Evolutionary conservation across 2,797 vertebrate genomes (phyloP), one percentile per base, ranked within the genome.

Genomic region (Lepidocolaptes lacrymiger): DNA sequence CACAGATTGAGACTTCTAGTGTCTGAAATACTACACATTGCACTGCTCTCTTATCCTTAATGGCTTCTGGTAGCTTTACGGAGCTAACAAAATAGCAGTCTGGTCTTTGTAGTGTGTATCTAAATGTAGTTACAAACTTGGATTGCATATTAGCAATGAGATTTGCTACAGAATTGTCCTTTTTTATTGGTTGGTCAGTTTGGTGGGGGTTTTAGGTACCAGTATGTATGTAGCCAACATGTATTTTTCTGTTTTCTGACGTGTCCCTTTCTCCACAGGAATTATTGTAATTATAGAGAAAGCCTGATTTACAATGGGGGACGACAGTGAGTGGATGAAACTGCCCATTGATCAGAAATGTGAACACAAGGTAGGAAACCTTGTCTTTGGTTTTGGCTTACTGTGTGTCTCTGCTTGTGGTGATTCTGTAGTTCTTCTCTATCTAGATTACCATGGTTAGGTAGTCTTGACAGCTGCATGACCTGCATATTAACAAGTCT

Each of bases 281-380:
- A 89, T 91, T 96, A 63, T 75, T 89, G 67, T 94, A 91, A 94
- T 91, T 92, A 30, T 51, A 94, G 67, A 85, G 72, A 89, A 87
- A 97, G 86, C 66, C 80, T 97, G 93, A 97, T 96, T 96, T 97
- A 98, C 95, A 96, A 99, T 99, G 99, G 99, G 98, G 98, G 99
- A 99, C 85, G 99, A 99, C 96, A 99, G 98, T 56, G 99, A 99
- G 95, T 99, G 99, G 99, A 98, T 99, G 98, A 99, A 99, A 97
- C 98, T 99, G 97, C 99, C 99, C 43, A 96, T 99, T 85, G 99
- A 99, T 97, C 99, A 99, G 97, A 99, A 99, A 98, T 99, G 99
- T 97, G 99, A 99, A 98, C 99, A 99, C 94, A 99, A 99, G 99
- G 99, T 99, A 97, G 98, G 94, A 78, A 28, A 28, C 39, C 34